Evolutionary conservation across 2,113 vertebrate species (phyloP).

Genomic region (Chascanopsetta lugubris): DNA sequence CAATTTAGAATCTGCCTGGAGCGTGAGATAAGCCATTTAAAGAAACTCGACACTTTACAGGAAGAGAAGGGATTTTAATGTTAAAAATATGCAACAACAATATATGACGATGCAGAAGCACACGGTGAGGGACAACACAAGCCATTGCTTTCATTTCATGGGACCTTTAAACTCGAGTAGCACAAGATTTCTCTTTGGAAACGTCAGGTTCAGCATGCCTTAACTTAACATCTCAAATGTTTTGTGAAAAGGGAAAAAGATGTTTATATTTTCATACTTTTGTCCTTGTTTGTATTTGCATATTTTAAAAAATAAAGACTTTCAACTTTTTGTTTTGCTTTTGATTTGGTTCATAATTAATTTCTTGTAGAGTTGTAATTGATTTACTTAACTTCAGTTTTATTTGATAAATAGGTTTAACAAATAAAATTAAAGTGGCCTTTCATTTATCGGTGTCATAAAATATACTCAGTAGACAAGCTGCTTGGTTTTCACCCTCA

Average conservation of each 20-base stretch:
- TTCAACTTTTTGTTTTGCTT: conserved; percentile 56
- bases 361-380: too few species aligned
- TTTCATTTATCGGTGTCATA: too few species aligned
- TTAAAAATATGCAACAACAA: conserved; percentile 66
- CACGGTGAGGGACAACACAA: conserved; percentile 51
- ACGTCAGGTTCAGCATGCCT: conserved; percentile 71
- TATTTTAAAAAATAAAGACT: conserved; percentile 84
- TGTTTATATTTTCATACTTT: conserved; percentile 79
- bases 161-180: conserved; percentile 69
- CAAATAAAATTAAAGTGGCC: too few species aligned
- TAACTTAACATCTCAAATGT: conserved; percentile 72
- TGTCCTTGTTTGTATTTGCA: conserved; percentile 73
- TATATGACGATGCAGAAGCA: conserved; percentile 11
- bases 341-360: background rate
- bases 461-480: too few species aligned
- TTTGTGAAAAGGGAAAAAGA: conserved; percentile 75
- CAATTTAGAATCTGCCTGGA: conserved; percentile 26
- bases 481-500: too few species aligned
- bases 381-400: too few species aligned
- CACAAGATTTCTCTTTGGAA: conserved; percentile 62
- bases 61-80: conserved; percentile 50
- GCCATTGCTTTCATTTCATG: conserved; percentile 70
- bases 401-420: too few species aligned
- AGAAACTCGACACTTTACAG: conserved; percentile 44
- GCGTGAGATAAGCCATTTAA: conserved; percentile 40